phyloP scores from a whole-genome alignment of 2,113 vertebrate genomes.

The Rhipidura dahli region DNA sequence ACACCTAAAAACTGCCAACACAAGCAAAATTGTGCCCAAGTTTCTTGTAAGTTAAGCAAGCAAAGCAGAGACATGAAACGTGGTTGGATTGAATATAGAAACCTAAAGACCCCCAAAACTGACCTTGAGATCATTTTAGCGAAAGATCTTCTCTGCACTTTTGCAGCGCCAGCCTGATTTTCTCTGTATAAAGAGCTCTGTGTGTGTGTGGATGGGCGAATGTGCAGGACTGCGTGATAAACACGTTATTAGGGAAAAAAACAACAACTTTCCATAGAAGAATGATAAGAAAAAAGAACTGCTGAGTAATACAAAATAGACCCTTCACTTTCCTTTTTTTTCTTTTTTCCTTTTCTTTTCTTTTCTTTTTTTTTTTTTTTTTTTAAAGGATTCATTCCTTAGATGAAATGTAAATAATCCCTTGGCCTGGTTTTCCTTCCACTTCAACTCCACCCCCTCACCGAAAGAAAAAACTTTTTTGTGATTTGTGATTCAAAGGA shows the following conservation, averaged over 20 bases:
- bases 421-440: conserved; percentile 35
- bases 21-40: conserved; percentile 77
- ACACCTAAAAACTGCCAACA: conserved; percentile 80
- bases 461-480: background rate
- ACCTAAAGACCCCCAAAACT: conserved; percentile 72
- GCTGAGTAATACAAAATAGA: conserved; percentile 61
- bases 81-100: conserved; percentile 75
- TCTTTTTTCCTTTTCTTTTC: too few species aligned
- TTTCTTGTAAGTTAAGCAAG: conserved; percentile 81
- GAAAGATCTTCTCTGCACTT: conserved; percentile 54
- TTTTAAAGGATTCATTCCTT: background rate
- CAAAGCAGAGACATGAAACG: conserved; percentile 74
- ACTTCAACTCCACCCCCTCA: background rate
- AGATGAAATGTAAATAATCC: conserved; percentile 12
- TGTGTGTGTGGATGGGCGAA: background rate
- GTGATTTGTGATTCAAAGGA: conserved; percentile 14
- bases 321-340: background rate
- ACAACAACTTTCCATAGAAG: background rate
- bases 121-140: conserved; percentile 73
- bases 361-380: background rate
- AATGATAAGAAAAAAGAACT: conserved; percentile 3
- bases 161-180: conserved; percentile 36
- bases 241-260: background rate
- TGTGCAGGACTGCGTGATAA: conserved; percentile 18
- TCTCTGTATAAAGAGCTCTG: conserved; percentile 1